Conservation (phyloP, 2,113 vertebrate genomes). For the Eclectus roratus region DNA sequence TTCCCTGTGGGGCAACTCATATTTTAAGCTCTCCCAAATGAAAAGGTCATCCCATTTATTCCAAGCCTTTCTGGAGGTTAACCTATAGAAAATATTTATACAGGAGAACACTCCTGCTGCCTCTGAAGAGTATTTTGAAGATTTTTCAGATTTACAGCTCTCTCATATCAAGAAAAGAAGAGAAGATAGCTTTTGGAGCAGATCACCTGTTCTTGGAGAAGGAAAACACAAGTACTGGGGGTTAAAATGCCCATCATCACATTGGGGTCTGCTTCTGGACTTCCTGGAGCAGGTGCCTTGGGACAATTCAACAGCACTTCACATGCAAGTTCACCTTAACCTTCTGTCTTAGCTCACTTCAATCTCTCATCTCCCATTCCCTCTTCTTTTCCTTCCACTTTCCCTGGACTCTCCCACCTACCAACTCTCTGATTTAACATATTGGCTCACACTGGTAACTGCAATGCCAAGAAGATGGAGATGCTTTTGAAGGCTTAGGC, state of each 20-base stretch:
- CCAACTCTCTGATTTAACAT: background rate
- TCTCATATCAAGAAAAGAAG: background rate
- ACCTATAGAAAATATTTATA: background rate
- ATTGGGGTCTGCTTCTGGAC: background rate
- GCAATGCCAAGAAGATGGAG: background rate
- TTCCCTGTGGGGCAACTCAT: background rate
- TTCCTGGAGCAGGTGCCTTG: background rate
- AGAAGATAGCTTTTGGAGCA: background rate
- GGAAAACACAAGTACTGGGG: background rate
- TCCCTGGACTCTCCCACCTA: background rate
- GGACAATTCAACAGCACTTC: background rate
- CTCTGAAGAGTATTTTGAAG: background rate
- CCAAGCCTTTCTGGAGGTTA: background rate
- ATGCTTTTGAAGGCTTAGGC: background rate
- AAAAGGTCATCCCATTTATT: conserved; percentile 26
- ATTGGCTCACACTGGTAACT: background rate
- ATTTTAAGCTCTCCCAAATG: background rate
- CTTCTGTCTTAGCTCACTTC: background rate
- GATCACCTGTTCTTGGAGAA: background rate
- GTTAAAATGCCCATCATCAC: background rate
- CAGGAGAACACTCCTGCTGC: background rate
- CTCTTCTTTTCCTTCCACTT: background rate
- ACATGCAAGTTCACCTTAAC: background rate
- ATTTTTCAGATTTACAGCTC: background rate
- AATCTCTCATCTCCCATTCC: background rate